Percentiles rank a stretch among this genome's conserved stretches.
Evolutionary conservation across 2,797 vertebrate genomes (phyloP).

Genomic region (Eulemur rubriventer): DNA sequence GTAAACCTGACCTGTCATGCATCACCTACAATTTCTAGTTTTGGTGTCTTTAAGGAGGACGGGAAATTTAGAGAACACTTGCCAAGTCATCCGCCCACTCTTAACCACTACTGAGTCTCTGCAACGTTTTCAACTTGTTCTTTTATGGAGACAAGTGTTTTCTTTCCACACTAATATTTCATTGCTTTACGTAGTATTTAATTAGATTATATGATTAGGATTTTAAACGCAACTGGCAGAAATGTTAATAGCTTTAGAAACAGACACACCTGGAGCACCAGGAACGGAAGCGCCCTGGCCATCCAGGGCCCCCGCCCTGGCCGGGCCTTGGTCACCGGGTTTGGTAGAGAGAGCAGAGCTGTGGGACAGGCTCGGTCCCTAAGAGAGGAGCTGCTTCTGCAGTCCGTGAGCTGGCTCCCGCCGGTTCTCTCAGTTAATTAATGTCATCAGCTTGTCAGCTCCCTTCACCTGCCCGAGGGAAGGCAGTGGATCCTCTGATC

Average conservation of each 20-base stretch:
- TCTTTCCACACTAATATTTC: background rate
- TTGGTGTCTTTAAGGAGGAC: background rate
- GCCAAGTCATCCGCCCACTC: background rate
- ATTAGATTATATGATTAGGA: background rate
- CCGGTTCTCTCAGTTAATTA: constrained; percentile 47
- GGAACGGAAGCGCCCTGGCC: background rate
- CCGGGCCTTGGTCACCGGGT: background rate
- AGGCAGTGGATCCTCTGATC: background rate
- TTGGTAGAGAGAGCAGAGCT: background rate
- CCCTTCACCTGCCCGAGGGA: constrained; percentile 30
- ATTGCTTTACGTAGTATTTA: background rate
- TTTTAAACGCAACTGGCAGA: background rate
- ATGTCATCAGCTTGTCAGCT: background rate
- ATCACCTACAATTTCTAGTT: background rate
- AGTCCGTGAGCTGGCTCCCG: background rate
- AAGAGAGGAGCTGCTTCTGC: background rate
- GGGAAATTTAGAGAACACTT: background rate
- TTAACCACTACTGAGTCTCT: background rate
- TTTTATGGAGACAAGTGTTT: background rate
- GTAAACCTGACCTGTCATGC: accelerated
- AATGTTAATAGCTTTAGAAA: background rate
- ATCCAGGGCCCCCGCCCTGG: too few species aligned
- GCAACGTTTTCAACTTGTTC: background rate
- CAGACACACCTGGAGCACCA: background rate
- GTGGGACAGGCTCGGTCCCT: background rate